phyloP scores from a whole-genome alignment of 2,888 invertebrate species.

The Volucella inflata region DNA sequence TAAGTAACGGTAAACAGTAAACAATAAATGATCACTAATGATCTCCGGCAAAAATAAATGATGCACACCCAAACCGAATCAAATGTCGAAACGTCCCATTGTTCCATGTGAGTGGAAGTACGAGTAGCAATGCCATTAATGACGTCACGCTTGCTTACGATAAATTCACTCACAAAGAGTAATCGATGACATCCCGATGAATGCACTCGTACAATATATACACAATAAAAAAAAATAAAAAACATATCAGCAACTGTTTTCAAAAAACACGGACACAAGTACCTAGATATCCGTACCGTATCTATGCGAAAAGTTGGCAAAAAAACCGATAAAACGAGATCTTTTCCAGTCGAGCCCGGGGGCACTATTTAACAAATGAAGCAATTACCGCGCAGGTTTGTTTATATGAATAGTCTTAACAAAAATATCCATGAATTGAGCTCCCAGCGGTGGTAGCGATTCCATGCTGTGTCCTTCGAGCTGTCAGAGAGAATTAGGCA shows the following conservation, averaged over 20 bases:
- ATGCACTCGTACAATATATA: too few species aligned
- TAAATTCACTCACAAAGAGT: constrained; percentile 53
- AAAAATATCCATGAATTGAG: constrained; percentile 23
- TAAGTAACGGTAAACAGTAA: constrained; percentile 72
- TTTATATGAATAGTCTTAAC: constrained; percentile 1
- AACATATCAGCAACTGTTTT: constrained; percentile 3
- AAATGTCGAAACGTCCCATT: constrained; percentile 2
- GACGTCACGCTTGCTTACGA: constrained; percentile 71
- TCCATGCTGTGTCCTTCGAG: constrained; percentile 61
- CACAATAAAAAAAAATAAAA: constrained; percentile 2
- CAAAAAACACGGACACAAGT: constrained; percentile 4
- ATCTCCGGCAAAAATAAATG: constrained; percentile 61
- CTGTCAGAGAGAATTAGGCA: constrained; percentile 68
- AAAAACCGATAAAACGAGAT: constrained; percentile 47
- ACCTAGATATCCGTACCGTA: too few species aligned
- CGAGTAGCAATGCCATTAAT: constrained; percentile 41
- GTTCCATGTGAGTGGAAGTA: not conserved
- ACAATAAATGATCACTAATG: constrained; percentile 72
- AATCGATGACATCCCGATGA: constrained; percentile 42
- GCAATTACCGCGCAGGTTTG: constrained; percentile 60
- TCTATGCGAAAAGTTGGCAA: not conserved
- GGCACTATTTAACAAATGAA: constrained; percentile 46
- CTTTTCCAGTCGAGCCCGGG: constrained; percentile 45
- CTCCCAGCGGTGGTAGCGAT: constrained; percentile 46
- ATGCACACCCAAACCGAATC: constrained; percentile 62